Conservation (phyloP, 2,113 vertebrate species). For the Phylloscopus trochilus region DNA sequence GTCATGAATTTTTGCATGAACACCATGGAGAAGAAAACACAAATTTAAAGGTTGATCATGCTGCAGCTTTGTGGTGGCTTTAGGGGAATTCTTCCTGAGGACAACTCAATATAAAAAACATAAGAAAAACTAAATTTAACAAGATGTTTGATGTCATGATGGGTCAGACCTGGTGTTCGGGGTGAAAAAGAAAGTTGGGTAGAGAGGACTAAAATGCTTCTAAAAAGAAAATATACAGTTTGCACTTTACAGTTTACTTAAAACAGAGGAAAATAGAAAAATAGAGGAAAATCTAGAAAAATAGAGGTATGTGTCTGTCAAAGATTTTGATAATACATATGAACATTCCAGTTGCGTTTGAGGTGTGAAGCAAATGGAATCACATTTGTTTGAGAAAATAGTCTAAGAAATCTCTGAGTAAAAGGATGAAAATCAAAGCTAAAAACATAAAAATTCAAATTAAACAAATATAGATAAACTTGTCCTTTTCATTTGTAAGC, state of each 20-base stretch:
- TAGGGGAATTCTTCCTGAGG: not conserved
- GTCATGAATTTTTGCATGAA: not conserved
- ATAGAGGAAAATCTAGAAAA: accelerated
- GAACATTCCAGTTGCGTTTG: not conserved
- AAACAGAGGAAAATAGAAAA: not conserved
- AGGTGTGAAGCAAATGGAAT: accelerated
- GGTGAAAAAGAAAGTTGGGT: not conserved
- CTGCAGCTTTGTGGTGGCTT: not conserved
- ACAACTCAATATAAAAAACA: not conserved
- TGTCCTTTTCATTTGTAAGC: not conserved
- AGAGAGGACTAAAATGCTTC: not conserved
- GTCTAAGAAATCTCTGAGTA: not conserved
- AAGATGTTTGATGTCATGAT: not conserved
- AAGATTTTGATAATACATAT: not conserved
- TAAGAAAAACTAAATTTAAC: not conserved
- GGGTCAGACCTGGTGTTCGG: not conserved
- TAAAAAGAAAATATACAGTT: not conserved
- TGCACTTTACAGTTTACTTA: not conserved
- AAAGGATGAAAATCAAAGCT: not conserved
- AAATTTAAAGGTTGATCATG: not conserved
- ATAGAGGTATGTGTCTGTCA: not conserved
- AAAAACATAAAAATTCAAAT: not conserved
- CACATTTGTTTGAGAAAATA: not conserved
- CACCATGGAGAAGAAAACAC: not conserved
- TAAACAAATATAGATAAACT: not conserved